These are phyloP conservation scores for Willowsia nigromaculata DNA, from an alignment of 2,888 invertebrate genomes.

Conservation along the genomic window DNA sequence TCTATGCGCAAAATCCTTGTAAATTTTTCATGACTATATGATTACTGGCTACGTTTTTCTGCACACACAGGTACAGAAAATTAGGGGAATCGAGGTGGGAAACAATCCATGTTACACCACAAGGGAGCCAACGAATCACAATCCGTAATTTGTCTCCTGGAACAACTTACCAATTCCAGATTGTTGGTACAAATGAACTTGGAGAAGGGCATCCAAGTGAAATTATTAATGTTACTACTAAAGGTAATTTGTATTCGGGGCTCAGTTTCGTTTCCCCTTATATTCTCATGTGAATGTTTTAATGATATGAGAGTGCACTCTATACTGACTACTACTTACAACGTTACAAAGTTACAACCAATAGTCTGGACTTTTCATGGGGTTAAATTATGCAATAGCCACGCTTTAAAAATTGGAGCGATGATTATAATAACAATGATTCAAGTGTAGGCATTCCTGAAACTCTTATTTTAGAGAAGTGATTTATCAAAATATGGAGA, in stretches of 20 bases:
- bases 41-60: not conserved
- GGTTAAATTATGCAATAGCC: not conserved
- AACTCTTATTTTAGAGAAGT: not conserved
- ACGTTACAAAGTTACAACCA: not conserved
- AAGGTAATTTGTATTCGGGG: constrained; percentile 85
- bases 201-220: constrained; percentile 98
- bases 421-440: not conserved
- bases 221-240: constrained; percentile 92
- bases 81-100: constrained; percentile 94
- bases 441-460: not conserved
- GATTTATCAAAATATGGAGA: not conserved
- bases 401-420: not conserved
- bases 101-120: constrained; percentile 95
- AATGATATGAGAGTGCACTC: constrained; percentile 18
- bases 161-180: constrained; percentile 97
- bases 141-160: constrained; percentile 94
- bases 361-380: not conserved
- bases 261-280: not conserved
- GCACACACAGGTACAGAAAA: constrained; percentile 86
- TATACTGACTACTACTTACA: not conserved
- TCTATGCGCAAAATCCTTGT: not conserved
- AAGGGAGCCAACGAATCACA: constrained; percentile 93
- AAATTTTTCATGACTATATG: constrained; percentile 44
- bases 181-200: constrained; percentile 95
- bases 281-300: constrained; percentile 3